Evolutionary conservation across 2,888 invertebrate species (phyloP), one percentile per base, ranked within the genome.

Genomic region (Ichneumon xanthorius): DNA sequence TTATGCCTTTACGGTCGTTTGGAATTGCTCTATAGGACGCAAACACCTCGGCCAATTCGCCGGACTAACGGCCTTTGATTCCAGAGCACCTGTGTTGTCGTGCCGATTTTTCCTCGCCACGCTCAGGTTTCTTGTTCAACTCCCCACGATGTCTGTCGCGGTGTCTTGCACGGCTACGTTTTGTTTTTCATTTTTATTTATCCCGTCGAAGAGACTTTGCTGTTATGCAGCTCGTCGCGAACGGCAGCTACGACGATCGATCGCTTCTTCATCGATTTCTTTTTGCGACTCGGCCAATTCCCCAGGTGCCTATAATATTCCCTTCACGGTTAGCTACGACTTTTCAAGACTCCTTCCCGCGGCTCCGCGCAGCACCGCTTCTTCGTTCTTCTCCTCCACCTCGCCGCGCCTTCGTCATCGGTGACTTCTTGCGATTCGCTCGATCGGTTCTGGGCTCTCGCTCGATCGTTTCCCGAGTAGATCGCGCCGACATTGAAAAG

Each of bases 131-230:
- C 63, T 61, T 63, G 5, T 33, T 33, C 30, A 1, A 30, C 40
- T 71, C 71, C 63, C 48, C 22, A 30, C 63, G 48, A 40, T 58
- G 55, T 77, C 65, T 48, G 14, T 71, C 50, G 58, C 48, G 22
- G 80, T 33, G 55, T 73, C 61, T 53, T 67, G 26, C 48, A 70
- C 75, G 33, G 70, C 48, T 4, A 61, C 16, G 33, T 61, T 63
- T 61, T 45, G 40, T 72, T 37, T 33, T 19, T 40, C n/a, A 67
- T 26, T 22, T 55, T 9, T 55, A 55, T 87, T 87, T 88, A 86
- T 87, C 81, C 86, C 80, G 79, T 85, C 85, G 82, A 89, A 86
- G 89, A 88, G 89, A 88, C 87, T 84, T 87, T 80, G 79, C 88
- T 86, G 82, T 78, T 67, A 72, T 67, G 72, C 84, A 76, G 70